Evolutionary conservation across 2,888 invertebrate species (phyloP).

Genomic region (Hololepta plana): DNA sequence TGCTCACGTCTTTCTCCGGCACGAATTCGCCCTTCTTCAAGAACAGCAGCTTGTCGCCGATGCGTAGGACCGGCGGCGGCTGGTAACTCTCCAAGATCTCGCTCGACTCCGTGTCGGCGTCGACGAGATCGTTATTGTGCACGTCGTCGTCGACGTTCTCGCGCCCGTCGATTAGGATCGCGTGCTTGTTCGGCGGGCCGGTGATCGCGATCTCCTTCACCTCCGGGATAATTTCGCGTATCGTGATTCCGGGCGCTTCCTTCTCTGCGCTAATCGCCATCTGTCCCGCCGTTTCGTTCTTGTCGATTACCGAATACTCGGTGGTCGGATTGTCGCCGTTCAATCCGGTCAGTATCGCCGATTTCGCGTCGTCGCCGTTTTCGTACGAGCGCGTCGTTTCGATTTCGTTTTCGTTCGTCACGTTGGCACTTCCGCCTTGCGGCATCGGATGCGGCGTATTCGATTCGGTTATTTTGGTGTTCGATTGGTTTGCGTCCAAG

Average conservation of each 20-base stretch:
- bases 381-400: slow-evolving; percentile 7
- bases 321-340: background rate
- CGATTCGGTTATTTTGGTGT: too few species aligned
- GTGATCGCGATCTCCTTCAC: slow-evolving; percentile 23
- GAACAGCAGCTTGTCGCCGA: slow-evolving; percentile 25
- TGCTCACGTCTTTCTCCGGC: slow-evolving; percentile 21
- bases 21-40: slow-evolving; percentile 22
- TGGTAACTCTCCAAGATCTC: slow-evolving; percentile 23
- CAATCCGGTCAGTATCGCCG: background rate
- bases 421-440: too few species aligned
- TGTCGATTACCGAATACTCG: too few species aligned
- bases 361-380: background rate
- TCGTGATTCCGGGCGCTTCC: slow-evolving; percentile 24
- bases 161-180: slow-evolving; percentile 19
- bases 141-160: slow-evolving; percentile 20
- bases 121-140: slow-evolving; percentile 14
- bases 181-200: slow-evolving; percentile 18
- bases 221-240: slow-evolving; percentile 41
- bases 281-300: background rate
- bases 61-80: slow-evolving; percentile 23
- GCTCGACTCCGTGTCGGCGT: slow-evolving; percentile 22
- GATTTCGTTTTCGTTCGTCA: slow-evolving; percentile 10
- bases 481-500: too few species aligned
- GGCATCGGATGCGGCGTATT: too few species aligned
- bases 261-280: slow-evolving; percentile 5